Base-by-base conservation (phyloP, 2,113 vertebrate genomes). In the Dromaius novaehollandiae region DNA sequence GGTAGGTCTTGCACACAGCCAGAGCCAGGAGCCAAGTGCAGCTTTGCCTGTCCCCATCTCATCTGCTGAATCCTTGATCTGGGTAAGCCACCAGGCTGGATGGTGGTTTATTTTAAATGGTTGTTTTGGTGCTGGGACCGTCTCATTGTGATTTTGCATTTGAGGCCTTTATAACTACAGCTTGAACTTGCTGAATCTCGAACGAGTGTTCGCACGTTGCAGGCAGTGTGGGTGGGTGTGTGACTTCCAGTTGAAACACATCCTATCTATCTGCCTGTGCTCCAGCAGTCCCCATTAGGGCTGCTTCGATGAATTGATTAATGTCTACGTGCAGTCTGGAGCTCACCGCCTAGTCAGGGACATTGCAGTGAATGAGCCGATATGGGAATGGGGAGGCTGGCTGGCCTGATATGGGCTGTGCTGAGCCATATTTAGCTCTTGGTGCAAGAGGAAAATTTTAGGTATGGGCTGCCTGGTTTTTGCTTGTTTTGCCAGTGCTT, bases 1-100 rank as follows among this genome's bases (percentile, higher is more conserved):
- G 64, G 58, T 61, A 5, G 4, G 25, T 61, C 1, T 0, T 14
- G 5, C 6, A 0, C 13, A 18, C 46, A 6, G 3, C 48, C 34
- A 2, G 2, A 53, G 25, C 32, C 66, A 5, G 88, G n/a, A 81
- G 42, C 48, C 51, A 64, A 25, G 77, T 22, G 0, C 71, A 38
- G 77, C 88, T 78, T 75, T 0, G 1, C 53, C 66, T 14, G 51
- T 51, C 58, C n/a, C 1, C 1, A 11, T 71, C 20, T 78, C 63
- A 1, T 22, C 6, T 7, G 0, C 51, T 0, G 0, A 20, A 36
- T 15, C 90, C 44, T 0, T 0, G 5, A 48, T 70, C 30, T 64
- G 46, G 46, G 32, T 17, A 53, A 38, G 85, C 75, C 55, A 1
- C 3, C 0, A 30, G 75, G 58, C 71, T 93, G 96, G 82, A 88